Evolutionary conservation across 2,888 invertebrate genomes (phyloP).

Genomic region (Pollenia amentaria): DNA sequence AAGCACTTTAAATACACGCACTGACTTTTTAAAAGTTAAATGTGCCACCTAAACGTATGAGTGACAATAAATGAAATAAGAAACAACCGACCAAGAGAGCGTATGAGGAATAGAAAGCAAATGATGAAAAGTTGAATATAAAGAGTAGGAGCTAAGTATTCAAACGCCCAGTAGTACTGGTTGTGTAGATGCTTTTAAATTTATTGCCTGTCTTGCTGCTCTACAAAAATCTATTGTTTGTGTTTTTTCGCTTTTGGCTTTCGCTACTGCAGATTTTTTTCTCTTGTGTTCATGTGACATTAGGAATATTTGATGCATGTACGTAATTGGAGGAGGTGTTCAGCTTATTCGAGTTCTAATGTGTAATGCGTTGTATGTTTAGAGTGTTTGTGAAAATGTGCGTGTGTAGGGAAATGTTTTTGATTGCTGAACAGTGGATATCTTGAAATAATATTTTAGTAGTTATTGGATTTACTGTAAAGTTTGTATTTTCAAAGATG

Average conservation of each 20-base stretch:
- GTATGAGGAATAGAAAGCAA: background rate
- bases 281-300: background rate
- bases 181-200: conserved; percentile 47
- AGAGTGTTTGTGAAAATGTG: background rate
- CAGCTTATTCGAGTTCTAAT: background rate
- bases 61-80: conserved; percentile 41
- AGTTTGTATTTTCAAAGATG: no score
- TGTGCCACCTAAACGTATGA: conserved; percentile 56
- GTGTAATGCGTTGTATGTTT: background rate
- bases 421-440: background rate
- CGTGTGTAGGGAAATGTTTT: background rate
- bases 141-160: background rate
- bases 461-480: no score
- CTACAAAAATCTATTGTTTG: conserved; percentile 14
- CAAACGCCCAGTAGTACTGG: conserved; percentile 1
- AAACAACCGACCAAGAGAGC: background rate
- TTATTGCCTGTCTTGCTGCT: conserved; percentile 50
- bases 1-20: conserved; percentile 65
- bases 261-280: background rate
- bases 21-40: conserved; percentile 58
- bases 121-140: background rate
- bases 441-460: background rate
- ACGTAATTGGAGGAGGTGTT: background rate
- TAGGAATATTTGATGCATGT: conserved; percentile 14
- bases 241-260: conserved; percentile 32